A percentile compares a stretch with the other conserved stretches of the same genome.
phyloP scores from a whole-genome alignment of 2,113 vertebrate genomes.

The Columba livia region DNA sequence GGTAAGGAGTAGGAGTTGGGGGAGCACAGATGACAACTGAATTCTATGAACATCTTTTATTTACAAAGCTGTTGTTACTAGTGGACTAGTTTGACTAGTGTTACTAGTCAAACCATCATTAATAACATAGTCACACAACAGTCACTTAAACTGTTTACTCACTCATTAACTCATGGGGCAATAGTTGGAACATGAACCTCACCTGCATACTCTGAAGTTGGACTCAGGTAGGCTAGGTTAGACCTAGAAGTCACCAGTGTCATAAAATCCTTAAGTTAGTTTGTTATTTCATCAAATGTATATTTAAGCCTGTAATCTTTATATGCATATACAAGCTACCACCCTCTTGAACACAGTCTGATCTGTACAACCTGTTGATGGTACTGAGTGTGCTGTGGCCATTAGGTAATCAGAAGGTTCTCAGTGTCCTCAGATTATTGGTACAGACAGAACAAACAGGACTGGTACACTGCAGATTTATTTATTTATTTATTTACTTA shows the following conservation, averaged over 20 bases:
- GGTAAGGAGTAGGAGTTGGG: background rate
- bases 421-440: fast-evolving
- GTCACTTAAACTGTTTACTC: background rate
- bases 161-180: background rate
- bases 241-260: background rate
- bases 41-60: background rate
- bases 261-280: background rate
- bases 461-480: background rate
- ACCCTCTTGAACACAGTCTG: background rate
- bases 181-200: fast-evolving
- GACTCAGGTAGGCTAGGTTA: background rate
- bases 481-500: background rate
- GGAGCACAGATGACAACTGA: background rate
- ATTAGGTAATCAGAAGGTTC: background rate
- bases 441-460: fast-evolving
- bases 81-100: too few relatives aligned
- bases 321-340: background rate
- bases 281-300: background rate
- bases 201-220: background rate
- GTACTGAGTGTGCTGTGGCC: fast-evolving
- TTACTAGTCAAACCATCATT: background rate
- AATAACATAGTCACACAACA: background rate
- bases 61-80: background rate
- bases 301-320: background rate
- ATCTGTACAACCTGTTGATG: background rate